Evolutionary conservation across 2,113 vertebrate genomes (phyloP).

Genomic region (Tretioscincus oriximinensis): DNA sequence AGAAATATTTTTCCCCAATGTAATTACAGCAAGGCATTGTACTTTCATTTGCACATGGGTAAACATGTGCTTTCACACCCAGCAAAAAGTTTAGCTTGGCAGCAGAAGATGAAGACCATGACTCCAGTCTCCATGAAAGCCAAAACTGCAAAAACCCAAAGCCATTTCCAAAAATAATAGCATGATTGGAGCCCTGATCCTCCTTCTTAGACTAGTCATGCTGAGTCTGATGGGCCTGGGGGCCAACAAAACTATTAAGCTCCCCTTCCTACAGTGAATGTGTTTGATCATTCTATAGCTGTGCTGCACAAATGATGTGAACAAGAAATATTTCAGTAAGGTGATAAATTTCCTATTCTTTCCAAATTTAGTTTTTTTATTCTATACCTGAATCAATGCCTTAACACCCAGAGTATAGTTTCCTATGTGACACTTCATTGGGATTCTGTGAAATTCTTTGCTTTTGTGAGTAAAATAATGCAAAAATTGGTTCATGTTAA

Average conservation of each 20-base stretch:
- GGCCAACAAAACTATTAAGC: slow-evolving; percentile 60
- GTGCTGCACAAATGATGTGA: slow-evolving; percentile 32
- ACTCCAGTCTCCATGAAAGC: slow-evolving; percentile 71
- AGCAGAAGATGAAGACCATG: slow-evolving; percentile 69
- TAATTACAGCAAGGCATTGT: slow-evolving; percentile 67
- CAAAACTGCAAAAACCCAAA: slow-evolving; percentile 73
- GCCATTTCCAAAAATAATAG: slow-evolving; percentile 81
- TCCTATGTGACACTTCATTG: background rate
- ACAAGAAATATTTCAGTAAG: slow-evolving; percentile 42
- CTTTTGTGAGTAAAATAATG: background rate
- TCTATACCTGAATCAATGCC: background rate
- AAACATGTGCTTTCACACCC: slow-evolving; percentile 80
- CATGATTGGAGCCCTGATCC: slow-evolving; percentile 67
- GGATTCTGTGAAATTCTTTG: background rate
- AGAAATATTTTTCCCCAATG: slow-evolving; percentile 72
- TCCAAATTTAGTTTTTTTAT: background rate
- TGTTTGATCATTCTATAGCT: slow-evolving; percentile 58
- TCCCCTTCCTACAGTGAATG: slow-evolving; percentile 39
- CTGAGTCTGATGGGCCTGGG: slow-evolving; percentile 64
- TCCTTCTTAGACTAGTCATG: slow-evolving; percentile 61
- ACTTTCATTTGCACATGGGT: slow-evolving; percentile 75
- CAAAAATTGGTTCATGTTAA: too few relatives aligned
- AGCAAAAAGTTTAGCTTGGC: slow-evolving; percentile 80
- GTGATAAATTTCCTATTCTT: slow-evolving; percentile 33
- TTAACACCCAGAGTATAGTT: background rate